phyloP scores from a whole-genome alignment of 2,113 vertebrate species.

The Brachypodius melanocephalos region DNA sequence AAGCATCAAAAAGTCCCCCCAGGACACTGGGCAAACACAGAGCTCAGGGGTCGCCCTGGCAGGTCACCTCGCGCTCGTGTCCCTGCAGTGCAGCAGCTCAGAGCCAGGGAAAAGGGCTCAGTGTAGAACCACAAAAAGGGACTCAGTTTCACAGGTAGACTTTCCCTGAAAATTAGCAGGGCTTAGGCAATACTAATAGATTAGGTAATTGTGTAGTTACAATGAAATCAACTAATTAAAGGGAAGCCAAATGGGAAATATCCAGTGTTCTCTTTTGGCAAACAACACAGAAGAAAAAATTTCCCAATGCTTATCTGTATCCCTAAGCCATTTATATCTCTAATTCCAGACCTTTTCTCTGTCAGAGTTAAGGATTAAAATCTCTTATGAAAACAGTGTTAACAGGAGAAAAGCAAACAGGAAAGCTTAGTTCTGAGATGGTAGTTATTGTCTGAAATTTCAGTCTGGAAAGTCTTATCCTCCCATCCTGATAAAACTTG shows the following conservation, averaged over 20 bases:
- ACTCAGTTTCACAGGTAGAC: neutral
- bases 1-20: neutral
- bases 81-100: neutral
- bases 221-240: constrained; percentile 54
- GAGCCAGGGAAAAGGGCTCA: neutral
- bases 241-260: constrained; percentile 54
- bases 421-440: neutral
- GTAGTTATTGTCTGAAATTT: neutral
- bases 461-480: neutral
- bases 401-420: constrained; percentile 26
- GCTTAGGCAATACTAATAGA: constrained; percentile 31
- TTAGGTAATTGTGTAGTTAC: constrained; percentile 47
- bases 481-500: neutral
- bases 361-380: constrained; percentile 33
- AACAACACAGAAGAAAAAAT: neutral
- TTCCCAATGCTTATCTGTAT: neutral
- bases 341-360: constrained; percentile 49
- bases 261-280: constrained; percentile 30
- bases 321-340: constrained; percentile 19
- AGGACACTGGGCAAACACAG: neutral
- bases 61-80: neutral
- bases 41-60: neutral
- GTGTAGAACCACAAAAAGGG: neutral
- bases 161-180: constrained; percentile 9
- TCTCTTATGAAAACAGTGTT: constrained; percentile 26